phyloP scores from a whole-genome alignment of 2,797 vertebrate species.

The Aythya fuligula region DNA sequence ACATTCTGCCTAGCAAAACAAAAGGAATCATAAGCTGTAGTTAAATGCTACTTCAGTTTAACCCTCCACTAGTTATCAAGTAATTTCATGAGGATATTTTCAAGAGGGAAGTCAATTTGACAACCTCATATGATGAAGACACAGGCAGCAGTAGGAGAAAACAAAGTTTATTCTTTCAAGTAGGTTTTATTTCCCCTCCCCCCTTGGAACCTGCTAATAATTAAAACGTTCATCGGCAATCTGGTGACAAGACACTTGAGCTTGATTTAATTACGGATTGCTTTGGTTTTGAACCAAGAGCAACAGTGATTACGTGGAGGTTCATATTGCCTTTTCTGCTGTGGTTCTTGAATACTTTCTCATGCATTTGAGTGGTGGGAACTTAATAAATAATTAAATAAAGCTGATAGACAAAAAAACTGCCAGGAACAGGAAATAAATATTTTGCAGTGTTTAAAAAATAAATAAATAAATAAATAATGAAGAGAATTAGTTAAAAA shows the following conservation, averaged over 20 bases:
- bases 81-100: constrained; percentile 36
- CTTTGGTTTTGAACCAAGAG: constrained; percentile 58
- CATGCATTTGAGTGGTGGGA: neutral
- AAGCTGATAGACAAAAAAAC: neutral
- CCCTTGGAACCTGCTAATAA: constrained; percentile 42
- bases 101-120: constrained; percentile 18
- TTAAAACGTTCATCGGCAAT: constrained; percentile 56
- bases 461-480: neutral
- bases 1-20: neutral
- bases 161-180: constrained; percentile 40
- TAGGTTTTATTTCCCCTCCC: neutral
- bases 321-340: neutral
- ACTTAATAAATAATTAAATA: neutral
- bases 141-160: neutral
- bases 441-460: neutral
- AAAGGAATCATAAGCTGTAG: neutral
- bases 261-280: constrained; percentile 58
- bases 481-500: neutral
- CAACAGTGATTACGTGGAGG: neutral
- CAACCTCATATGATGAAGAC: constrained; percentile 10
- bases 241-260: constrained; percentile 49
- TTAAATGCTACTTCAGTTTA: constrained; percentile 35
- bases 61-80: neutral
- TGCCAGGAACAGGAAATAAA: neutral
- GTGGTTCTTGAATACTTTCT: neutral